Conservation (phyloP, 2,797 vertebrate species). For the Ataeniobius toweri region DNA sequence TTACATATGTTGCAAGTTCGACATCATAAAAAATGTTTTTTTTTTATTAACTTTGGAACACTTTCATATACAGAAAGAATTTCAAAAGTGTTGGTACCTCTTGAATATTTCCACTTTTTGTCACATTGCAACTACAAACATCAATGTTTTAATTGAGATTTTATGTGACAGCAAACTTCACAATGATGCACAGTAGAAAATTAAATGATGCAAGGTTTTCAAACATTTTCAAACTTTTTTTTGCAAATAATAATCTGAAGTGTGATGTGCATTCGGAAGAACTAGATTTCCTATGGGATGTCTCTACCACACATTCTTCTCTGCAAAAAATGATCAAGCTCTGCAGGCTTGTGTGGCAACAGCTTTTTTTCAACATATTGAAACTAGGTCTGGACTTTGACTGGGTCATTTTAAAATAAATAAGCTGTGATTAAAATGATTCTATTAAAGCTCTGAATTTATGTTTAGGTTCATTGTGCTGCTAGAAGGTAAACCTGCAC, state of each 20-base stretch:
- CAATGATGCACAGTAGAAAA: no score
- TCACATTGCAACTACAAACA: background rate
- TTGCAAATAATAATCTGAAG: background rate
- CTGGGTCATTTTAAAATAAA: background rate
- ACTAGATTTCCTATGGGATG: background rate
- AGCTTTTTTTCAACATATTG: background rate
- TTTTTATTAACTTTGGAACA: background rate
- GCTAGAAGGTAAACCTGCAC: background rate
- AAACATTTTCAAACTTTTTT: background rate
- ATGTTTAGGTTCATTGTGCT: background rate
- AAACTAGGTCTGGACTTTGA: background rate
- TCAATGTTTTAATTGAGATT: background rate
- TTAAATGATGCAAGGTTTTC: no score
- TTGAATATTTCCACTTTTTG: background rate
- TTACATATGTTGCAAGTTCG: slow-evolving; percentile 5
- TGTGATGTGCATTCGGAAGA: background rate
- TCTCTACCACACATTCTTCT: background rate
- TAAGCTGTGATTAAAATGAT: background rate
- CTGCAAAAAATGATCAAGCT: background rate
- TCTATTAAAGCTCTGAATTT: background rate
- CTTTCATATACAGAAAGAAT: background rate
- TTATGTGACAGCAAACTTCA: background rate
- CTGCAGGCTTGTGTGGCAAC: no score
- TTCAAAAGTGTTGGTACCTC: background rate
- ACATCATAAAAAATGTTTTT: background rate